Evolutionary conservation across 1,140 invertebrate genomes (phyloP).

Genomic region (Nephila pilipes): DNA sequence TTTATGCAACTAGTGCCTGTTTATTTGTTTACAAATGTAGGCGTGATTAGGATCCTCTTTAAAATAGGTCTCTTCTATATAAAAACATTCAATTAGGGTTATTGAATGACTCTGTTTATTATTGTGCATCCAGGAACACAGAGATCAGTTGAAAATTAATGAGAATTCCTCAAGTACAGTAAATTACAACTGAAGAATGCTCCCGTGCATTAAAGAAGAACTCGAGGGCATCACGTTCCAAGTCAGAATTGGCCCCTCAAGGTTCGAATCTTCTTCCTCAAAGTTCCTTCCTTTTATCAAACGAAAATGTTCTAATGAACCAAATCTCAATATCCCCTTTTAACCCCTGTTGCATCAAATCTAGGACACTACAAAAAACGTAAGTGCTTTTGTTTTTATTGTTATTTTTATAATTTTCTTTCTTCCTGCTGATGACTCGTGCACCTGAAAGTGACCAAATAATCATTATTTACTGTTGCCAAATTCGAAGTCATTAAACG

Average conservation of each 20-base stretch:
- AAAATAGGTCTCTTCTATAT: neutral
- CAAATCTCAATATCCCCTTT: constrained; percentile 42
- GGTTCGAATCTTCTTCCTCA: constrained; percentile 30
- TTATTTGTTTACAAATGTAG: neutral
- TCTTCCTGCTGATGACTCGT: neutral
- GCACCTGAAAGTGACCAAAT: neutral
- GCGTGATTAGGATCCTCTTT: neutral
- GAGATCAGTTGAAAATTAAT: neutral
- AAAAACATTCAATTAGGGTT: constrained; percentile 28
- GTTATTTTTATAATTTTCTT: no score
- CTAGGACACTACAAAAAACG: neutral
- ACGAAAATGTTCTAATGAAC: constrained; percentile 53
- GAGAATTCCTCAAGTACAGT: neutral
- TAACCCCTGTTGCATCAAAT: constrained; percentile 2
- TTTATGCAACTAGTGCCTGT: no score
- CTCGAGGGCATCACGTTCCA: constrained; percentile 19
- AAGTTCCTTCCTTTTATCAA: constrained; percentile 24
- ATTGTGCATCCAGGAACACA: neutral
- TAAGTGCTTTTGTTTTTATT: constrained; percentile 3
- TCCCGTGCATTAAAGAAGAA: neutral
- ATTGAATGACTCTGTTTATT: neutral
- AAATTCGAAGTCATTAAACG: neutral
- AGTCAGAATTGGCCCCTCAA: neutral
- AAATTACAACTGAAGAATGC: constrained; percentile 22
- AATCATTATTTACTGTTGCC: neutral